A percentile compares a stretch with the other conserved stretches of the same genome.
These are phyloP conservation scores for Aurelia aurita complex sp. Pacific DNA, from an alignment of 30 jellyfish, hydroid and myxozoan genomes.

Conservation along the genomic window DNA sequence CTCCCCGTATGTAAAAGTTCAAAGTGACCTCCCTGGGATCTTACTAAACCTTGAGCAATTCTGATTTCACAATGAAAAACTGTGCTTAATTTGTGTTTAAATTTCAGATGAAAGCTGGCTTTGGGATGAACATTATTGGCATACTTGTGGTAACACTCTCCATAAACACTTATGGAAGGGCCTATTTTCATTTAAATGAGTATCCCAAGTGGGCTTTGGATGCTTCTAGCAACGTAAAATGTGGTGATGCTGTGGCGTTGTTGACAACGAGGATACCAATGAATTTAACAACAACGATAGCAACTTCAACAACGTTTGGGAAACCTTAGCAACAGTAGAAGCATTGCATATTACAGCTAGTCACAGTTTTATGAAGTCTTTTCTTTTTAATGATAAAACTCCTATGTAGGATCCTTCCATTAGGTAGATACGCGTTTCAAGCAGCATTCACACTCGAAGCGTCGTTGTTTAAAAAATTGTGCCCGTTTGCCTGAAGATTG, in stretches of 20 bases:
- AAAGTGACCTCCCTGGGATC: too few relatives aligned
- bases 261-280: background rate
- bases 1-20: too few relatives aligned
- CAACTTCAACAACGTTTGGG: slow-evolving; percentile 7
- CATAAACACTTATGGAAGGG: slow-evolving; percentile 88
- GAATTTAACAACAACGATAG: slow-evolving; percentile 30
- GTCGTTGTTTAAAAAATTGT: too few relatives aligned
- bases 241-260: slow-evolving; percentile 9
- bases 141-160: slow-evolving; percentile 78
- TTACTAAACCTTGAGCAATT: background rate
- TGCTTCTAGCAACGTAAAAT: slow-evolving; percentile 19
- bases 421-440: too few relatives aligned
- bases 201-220: slow-evolving; percentile 90
- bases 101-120: slow-evolving; percentile 93
- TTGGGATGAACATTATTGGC: slow-evolving; percentile 95
- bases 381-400: too few relatives aligned
- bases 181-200: slow-evolving; percentile 67
- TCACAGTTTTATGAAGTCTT: too few relatives aligned
- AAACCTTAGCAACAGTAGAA: too few relatives aligned
- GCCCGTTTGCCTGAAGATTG: too few relatives aligned
- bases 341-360: too few relatives aligned
- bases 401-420: too few relatives aligned
- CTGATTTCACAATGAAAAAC: background rate
- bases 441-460: too few relatives aligned
- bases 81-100: background rate